A percentile compares a stretch with the other conserved stretches of the same genome.
phyloP scores from a whole-genome alignment of 2,888 invertebrate genomes.

The Himalopsyche japonica region DNA sequence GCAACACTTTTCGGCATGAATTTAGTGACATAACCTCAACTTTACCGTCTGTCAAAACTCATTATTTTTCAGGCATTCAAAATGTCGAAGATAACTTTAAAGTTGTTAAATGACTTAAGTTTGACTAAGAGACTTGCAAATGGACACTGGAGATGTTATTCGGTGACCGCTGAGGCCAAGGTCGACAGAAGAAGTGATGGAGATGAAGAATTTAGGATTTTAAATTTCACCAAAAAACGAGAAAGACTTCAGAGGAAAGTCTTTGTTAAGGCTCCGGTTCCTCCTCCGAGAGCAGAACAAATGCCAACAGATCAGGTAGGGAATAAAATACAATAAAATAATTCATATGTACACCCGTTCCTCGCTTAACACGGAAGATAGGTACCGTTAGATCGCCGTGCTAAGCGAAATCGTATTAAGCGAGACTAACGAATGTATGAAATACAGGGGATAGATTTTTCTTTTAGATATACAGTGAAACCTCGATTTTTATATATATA shows the following conservation, averaged over 20 bases:
- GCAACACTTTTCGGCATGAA: background rate
- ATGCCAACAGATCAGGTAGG: slow-evolving; percentile 55
- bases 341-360: no score
- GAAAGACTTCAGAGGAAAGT: slow-evolving; percentile 46
- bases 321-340: no score
- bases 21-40: background rate
- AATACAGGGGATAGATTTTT: no score
- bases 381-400: no score
- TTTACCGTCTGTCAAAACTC: background rate
- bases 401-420: no score
- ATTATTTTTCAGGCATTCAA: background rate
- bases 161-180: background rate
- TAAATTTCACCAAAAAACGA: slow-evolving; percentile 56
- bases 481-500: no score
- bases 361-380: no score
- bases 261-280: slow-evolving; percentile 48
- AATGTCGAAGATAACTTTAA: background rate
- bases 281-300: slow-evolving; percentile 54
- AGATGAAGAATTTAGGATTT: slow-evolving; percentile 59
- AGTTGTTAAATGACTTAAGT: background rate
- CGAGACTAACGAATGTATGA: no score
- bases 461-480: no score
- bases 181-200: slow-evolving; percentile 37
- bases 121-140: background rate
- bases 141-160: background rate